A percentile compares a stretch with the other conserved stretches of the same genome.
Evolutionary conservation across 2,888 invertebrate species (phyloP).

Genomic region (Amphimallon solstitiale): DNA sequence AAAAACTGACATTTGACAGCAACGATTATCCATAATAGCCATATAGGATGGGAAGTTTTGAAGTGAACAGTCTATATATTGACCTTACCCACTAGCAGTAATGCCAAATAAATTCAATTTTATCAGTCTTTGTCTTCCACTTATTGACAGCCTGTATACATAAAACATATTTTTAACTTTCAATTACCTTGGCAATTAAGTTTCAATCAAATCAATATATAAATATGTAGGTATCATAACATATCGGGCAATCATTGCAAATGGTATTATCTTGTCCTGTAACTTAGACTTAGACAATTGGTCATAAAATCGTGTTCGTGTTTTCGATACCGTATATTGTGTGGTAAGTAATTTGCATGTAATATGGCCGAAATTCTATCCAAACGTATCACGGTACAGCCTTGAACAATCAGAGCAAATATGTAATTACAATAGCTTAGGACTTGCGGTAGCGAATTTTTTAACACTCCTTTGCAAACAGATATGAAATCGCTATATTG

Average conservation of each 20-base stretch:
- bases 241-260: conserved; percentile 10
- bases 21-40: too few species aligned
- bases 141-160: too few species aligned
- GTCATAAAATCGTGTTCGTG: conserved; percentile 24
- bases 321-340: conserved; percentile 22
- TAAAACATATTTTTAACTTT: too few species aligned
- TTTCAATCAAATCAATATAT: background rate
- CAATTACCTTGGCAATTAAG: too few species aligned
- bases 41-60: too few species aligned
- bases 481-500: conserved; percentile 27
- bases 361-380: conserved; percentile 27
- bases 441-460: conserved; percentile 31
- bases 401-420: conserved; percentile 32
- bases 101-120: too few species aligned
- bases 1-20: too few species aligned
- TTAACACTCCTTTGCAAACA: conserved; percentile 23
- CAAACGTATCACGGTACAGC: conserved; percentile 24
- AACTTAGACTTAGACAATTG: conserved; percentile 30
- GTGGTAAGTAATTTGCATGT: conserved; percentile 33
- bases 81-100: too few species aligned
- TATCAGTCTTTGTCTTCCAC: too few species aligned
- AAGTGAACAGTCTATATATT: too few species aligned
- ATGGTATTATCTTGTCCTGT: conserved; percentile 20
- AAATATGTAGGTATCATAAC: background rate
- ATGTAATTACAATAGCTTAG: conserved; percentile 30